Percentiles rank a stretch among this genome's conserved stretches.
Evolutionary conservation across 2,888 invertebrate species (phyloP).

Genomic region (Trisateles emortualis): DNA sequence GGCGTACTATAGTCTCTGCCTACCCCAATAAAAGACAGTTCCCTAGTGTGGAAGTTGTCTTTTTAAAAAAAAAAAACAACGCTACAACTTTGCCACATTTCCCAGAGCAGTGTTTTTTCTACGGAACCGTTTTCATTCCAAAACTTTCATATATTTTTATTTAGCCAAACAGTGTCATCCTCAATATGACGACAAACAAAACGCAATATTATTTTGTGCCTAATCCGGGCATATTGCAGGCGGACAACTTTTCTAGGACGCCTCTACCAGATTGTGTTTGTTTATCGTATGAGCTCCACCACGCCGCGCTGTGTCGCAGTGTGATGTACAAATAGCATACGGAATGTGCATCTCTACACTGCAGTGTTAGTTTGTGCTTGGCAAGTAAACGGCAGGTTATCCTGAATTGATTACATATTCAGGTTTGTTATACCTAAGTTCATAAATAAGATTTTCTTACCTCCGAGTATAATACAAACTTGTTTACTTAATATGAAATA

Average conservation of each 20-base stretch:
- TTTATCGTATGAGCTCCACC: conserved; percentile 52
- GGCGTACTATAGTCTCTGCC: too few species aligned
- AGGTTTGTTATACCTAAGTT: too few species aligned
- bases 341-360: conserved; percentile 17
- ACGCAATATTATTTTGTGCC: conserved; percentile 71
- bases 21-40: too few species aligned
- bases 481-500: too few species aligned
- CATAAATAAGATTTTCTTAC: too few species aligned
- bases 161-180: background rate
- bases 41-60: too few species aligned
- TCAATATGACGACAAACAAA: conserved; percentile 51
- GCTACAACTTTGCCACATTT: too few species aligned
- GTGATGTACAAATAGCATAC: conserved; percentile 43
- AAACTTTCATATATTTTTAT: background rate
- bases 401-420: too few species aligned
- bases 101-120: too few species aligned
- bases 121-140: background rate
- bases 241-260: conserved; percentile 64
- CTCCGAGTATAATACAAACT: too few species aligned
- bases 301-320: conserved; percentile 33
- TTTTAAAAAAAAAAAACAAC: too few species aligned
- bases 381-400: conserved; percentile 2
- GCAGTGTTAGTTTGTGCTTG: background rate
- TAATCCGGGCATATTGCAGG: conserved; percentile 81
- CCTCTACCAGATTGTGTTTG: conserved; percentile 60